Percentiles rank a stretch among this genome's conserved stretches.
Conservation (phyloP, 2,797 vertebrate genomes). For the Scolopax bukidnonensis region DNA sequence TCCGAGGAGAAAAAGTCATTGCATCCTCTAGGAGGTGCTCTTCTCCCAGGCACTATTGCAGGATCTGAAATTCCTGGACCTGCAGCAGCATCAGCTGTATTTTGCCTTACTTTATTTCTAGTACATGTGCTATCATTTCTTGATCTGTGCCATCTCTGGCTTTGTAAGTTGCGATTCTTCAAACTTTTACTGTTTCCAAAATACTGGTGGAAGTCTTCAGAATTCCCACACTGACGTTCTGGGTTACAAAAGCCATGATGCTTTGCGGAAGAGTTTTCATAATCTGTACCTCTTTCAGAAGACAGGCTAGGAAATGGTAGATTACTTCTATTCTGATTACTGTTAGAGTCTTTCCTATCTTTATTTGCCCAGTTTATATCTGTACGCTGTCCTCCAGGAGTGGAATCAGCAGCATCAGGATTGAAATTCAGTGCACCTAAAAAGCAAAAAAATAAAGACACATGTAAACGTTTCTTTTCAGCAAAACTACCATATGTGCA, state of each 20-base stretch:
- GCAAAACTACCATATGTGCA: neutral
- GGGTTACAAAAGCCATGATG: slow-evolving; percentile 64
- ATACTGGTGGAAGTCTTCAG: slow-evolving; percentile 69
- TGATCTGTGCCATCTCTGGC: slow-evolving; percentile 82
- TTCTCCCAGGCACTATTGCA: slow-evolving; percentile 71
- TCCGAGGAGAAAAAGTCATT: slow-evolving; percentile 75
- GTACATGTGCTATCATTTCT: slow-evolving; percentile 73
- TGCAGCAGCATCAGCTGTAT: slow-evolving; percentile 49
- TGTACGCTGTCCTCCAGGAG: slow-evolving; percentile 76
- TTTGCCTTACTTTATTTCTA: slow-evolving; percentile 71
- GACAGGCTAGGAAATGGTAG: slow-evolving; percentile 73
- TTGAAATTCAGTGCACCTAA: slow-evolving; percentile 63
- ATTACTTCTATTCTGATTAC: slow-evolving; percentile 76
- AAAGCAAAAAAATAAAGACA: neutral
- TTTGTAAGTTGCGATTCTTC: slow-evolving; percentile 76
- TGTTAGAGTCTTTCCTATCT: slow-evolving; percentile 78
- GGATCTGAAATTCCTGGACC: slow-evolving; percentile 54
- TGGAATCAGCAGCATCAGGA: slow-evolving; percentile 79
- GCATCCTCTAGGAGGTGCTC: slow-evolving; percentile 73
- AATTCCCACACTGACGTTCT: slow-evolving; percentile 74
- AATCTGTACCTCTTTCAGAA: slow-evolving; percentile 67
- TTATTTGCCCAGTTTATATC: slow-evolving; percentile 79
- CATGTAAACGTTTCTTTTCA: neutral
- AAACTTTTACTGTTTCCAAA: slow-evolving; percentile 65
- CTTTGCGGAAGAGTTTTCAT: slow-evolving; percentile 70